Base-by-base conservation (phyloP, 2,888 invertebrate genomes). In the Vannuccia rotundouncinata region DNA sequence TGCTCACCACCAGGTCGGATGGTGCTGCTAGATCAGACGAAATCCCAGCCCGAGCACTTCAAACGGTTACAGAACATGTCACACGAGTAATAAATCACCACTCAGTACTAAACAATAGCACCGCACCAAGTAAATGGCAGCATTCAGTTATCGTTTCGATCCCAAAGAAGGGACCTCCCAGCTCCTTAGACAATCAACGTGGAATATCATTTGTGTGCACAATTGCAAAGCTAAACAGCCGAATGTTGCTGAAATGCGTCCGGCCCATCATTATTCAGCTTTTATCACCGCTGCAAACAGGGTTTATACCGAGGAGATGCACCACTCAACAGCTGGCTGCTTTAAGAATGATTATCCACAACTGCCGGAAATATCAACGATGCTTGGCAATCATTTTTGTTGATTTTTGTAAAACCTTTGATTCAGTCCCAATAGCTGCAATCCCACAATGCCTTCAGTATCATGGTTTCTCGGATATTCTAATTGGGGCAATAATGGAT, bases 1-100 rank as follows among this genome's bases (percentile, higher is more conserved):
- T 31, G 77, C 78, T 31, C 77, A 80, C 80, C 80, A 80, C 74
- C 22, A 5, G 66, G 66, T 22, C 25, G 22, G 66, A 22, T 66
- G 66, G 66, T 66, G 66, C 66, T 5, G 66, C 66, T 66, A 27
- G 66, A 66, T 27, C 66, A 66, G 66, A 66, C 25, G 66, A 66
- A 45, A 45, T 45, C 45, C 45, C 45, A 45, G 45, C 45, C 17
- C 45, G 45, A 45, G 45, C 45, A 45, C 45, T 45, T 5, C 45
- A 45, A 45, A 66, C 66, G 66, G 66, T 66, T 66, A 5, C 25
- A 66, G 66, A 66, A 22, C 66, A 66, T 66, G 25, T 66, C 66
- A 66, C 66, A 66, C 66, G 66, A 66, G 66, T 66, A n/a, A 66
- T 66, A 22, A 66, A 66, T 22, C 66, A 66, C 25, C 5, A 5